Evolutionary conservation across 53 echinoderm and acorn worm genomes (phyloP), one percentile per base, ranked within the genome.

Genomic region (Luidia sarsii): DNA sequence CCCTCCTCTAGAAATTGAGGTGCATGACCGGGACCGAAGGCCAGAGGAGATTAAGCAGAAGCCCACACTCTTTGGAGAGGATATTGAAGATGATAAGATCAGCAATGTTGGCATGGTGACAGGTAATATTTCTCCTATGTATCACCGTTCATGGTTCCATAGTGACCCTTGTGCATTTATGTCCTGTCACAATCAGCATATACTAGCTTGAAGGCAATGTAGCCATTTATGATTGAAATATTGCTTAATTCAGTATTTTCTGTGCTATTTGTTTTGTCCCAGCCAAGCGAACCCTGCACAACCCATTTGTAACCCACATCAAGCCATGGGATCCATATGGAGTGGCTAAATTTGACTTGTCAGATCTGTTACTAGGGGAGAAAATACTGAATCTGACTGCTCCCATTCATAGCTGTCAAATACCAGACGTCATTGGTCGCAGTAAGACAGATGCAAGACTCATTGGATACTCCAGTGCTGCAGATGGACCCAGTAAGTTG

Each of bases 31-130:
- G 68, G 99, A 99, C 75, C 53, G 99, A 34, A 87, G 83, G 64
- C 84, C 91, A 6, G 94, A 99, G 56, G 93, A 97, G 62, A 88
- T 94, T 67, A 99, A 99, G 55, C 87, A 91, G 64, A 93, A 91
- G 65, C 94, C 99, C 33, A 85, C 91, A 20, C 84, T 99, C 55
- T 99, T 99, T 82, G 99, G 99, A 20, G 99, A 91, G 55, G 97
- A 97, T 54, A 89, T 86, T 23, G 99, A 99, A 46, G 99, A 99
- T 80, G 97, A 97, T 39, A 94, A 99, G 59, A 99, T 94, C 73
- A 91, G 91, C 67, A 94, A 91, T 85, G 99, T 99, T 15, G 94
- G 99, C 89, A 87, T 99, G 93, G 86, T 99, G 11, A 94, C 99
- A 74, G 91, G 99, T 99, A 77, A 18, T 33, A 48, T 31, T 7